phyloP scores from a whole-genome alignment of 2,113 vertebrate species.

The Stomatorhinus ivindoensis region DNA sequence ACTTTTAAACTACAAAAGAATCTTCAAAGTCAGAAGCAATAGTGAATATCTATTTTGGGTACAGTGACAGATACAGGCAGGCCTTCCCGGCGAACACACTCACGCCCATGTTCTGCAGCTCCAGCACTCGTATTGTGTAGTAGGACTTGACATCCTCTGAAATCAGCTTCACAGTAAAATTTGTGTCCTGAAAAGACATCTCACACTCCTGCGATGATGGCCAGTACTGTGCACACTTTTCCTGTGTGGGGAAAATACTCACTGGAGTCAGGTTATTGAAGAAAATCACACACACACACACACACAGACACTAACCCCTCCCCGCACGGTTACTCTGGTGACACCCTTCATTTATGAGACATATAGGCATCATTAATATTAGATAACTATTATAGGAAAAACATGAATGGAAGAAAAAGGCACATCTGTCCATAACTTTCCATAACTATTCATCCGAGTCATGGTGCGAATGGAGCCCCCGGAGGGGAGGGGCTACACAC shows the following conservation, averaged over 20 bases:
- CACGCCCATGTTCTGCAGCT: constrained; percentile 82
- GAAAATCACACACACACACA: too few species aligned
- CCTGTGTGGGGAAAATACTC: constrained; percentile 61
- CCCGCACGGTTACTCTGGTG: neutral
- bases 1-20: neutral
- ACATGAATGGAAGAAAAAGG: neutral
- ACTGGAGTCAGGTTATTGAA: too few species aligned
- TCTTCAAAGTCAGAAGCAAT: neutral
- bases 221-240: constrained; percentile 98
- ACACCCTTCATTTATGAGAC: neutral
- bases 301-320: neutral
- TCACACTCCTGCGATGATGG: constrained; percentile 74
- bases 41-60: neutral
- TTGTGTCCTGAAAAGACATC: constrained; percentile 84
- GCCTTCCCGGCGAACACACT: constrained; percentile 37
- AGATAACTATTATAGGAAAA: neutral
- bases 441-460: neutral
- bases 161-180: constrained; percentile 78
- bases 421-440: neutral
- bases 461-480: neutral
- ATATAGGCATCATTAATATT: neutral
- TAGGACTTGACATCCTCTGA: constrained; percentile 86
- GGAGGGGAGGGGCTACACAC: neutral
- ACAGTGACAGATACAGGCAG: neutral
- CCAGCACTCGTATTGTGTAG: constrained; percentile 81